These are phyloP conservation scores for Heliocidaris tuberculata DNA, from an alignment of 35 echinoderm and acorn worm genomes.

Conservation along the genomic window DNA sequence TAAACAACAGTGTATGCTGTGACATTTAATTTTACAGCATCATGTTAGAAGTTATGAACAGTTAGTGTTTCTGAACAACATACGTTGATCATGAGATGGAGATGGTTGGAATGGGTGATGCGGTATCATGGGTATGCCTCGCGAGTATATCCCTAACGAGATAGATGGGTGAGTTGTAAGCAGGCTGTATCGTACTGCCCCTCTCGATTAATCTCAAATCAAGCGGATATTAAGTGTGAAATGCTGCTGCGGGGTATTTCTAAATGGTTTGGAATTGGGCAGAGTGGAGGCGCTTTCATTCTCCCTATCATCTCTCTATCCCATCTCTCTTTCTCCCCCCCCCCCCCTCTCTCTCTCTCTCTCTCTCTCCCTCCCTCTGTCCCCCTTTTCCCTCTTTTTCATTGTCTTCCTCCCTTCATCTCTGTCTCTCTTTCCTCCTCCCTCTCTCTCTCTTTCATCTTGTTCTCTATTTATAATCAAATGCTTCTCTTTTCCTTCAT, in stretches of 20 bases:
- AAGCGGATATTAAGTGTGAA: constrained; percentile 36
- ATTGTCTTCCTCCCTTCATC: background rate
- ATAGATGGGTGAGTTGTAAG: background rate
- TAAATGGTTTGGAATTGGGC: constrained; percentile 26
- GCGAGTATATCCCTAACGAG: background rate
- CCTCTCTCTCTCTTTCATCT: background rate
- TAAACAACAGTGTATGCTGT: too few species aligned
- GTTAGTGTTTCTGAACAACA: too few species aligned
- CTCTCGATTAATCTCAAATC: constrained; percentile 23
- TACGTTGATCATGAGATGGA: too few species aligned
- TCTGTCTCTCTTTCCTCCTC: background rate
- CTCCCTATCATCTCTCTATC: background rate
- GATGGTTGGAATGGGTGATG: background rate
- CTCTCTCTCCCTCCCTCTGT: background rate
- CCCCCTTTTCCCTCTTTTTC: background rate
- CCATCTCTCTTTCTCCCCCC: background rate
- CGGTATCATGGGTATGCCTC: background rate
- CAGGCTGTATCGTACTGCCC: background rate
- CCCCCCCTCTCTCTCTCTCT: background rate
- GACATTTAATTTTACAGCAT: too few species aligned
- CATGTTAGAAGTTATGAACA: too few species aligned
- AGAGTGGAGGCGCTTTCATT: background rate
- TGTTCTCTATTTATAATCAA: background rate
- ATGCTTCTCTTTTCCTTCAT: background rate
- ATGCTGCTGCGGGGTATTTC: background rate